Evolutionary conservation across 2,888 invertebrate genomes (phyloP).

Genomic region (Archaeoteleia sp.): DNA sequence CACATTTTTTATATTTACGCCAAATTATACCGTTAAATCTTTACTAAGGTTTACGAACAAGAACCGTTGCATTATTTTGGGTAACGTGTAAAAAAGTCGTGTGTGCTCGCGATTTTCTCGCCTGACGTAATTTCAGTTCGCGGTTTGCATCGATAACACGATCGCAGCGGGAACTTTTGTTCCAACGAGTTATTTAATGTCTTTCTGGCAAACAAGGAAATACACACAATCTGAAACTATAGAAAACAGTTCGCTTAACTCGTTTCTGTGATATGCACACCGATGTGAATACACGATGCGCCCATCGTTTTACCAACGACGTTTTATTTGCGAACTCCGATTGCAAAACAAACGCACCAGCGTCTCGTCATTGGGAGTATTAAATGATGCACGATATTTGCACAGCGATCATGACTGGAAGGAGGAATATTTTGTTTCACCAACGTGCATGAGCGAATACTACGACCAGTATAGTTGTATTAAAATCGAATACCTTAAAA

Average conservation of each 20-base stretch:
- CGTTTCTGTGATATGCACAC: slow-evolving; percentile 5
- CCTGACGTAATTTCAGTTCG: not conserved
- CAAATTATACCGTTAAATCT: too few relatives aligned
- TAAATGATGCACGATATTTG: slow-evolving; percentile 59
- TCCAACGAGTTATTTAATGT: slow-evolving; percentile 49
- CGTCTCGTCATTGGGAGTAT: slow-evolving; percentile 53
- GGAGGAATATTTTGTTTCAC: slow-evolving; percentile 32
- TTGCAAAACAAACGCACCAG: slow-evolving; percentile 62
- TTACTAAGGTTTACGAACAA: too few relatives aligned
- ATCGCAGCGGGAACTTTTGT: not conserved
- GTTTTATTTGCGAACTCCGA: slow-evolving; percentile 63
- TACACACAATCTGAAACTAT: slow-evolving; percentile 55
- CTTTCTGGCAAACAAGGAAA: slow-evolving; percentile 54
- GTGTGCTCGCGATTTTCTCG: slow-evolving; percentile 1
- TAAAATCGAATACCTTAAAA: slow-evolving; percentile 3
- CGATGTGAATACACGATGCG: slow-evolving; percentile 18
- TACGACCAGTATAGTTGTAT: not conserved
- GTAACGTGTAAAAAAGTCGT: too few relatives aligned
- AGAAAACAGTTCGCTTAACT: slow-evolving; percentile 21
- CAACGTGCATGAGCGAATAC: slow-evolving; percentile 15
- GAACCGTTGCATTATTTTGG: too few relatives aligned
- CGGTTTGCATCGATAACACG: not conserved
- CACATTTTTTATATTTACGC: too few relatives aligned
- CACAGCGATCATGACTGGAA: slow-evolving; percentile 53
- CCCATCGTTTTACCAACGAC: slow-evolving; percentile 56